Base-by-base conservation (phyloP, 2,888 invertebrate genomes). In the Aquatica leii region DNA sequence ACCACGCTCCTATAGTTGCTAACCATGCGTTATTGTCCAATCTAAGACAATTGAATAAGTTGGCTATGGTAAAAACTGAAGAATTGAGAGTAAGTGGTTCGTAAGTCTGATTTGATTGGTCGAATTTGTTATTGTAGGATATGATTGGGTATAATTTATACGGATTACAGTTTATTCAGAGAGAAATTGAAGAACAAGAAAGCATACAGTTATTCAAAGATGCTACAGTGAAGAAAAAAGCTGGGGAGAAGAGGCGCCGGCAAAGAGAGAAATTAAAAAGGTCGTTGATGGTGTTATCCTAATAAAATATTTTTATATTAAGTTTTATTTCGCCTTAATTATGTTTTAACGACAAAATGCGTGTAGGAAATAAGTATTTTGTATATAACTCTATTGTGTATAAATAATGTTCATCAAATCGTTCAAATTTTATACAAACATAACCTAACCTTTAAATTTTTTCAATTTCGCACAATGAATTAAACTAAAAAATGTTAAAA, bases 131-230 rank as follows among this genome's bases (percentile, higher is more conserved):
- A 51, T 76, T 86, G 12, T 82, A 96, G 88, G 93, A 96, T 78
- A 85, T 88, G 74, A 86, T 94, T 49, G 97, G 96, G 2, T 91
- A 88, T 79, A 98, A 98, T 82, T 82, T 92, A 67, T 91, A 94
- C 78, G 94, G 92, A 0, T 83, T 97, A 75, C 86, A 88, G 62
- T 89, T 91, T 81, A 77, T 94, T 53, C 91, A 92, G 74, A 86
- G 89, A 56, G 88, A 90, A 67, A 84, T 92, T 9, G 95, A 95
- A 80, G 88, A 89, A 68, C 84, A 86, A 1, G 89, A 92, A 70
- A 88, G 90, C 54, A 87, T 94, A 18, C 88, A 89, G 72, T 82
- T 94, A 69, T 96, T 96, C 82, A 84, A 84, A 61, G 95, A 95
- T 72, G 91, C 92, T 0, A 88, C 88, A 0, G 81, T 84, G 53